Evolutionary conservation across 2,888 invertebrate species (phyloP).

Genomic region (Ochropleura plecta): DNA sequence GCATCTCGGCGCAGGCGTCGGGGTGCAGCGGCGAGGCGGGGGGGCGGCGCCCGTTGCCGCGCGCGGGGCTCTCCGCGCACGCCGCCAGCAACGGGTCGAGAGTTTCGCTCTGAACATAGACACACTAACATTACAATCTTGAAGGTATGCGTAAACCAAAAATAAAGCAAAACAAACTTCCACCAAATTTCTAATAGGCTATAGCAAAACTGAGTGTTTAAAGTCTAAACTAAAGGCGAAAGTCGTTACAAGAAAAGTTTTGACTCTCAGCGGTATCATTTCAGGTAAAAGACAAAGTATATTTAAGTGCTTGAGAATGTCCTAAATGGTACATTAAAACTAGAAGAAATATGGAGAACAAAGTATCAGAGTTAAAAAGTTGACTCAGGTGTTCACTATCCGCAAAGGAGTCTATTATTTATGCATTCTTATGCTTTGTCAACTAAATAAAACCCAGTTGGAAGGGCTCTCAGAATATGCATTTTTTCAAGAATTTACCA

Average conservation of each 20-base stretch:
- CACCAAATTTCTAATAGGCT: conserved; percentile 9
- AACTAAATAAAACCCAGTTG: conserved; percentile 14
- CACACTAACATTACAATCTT: background rate
- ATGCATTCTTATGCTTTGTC: conserved; percentile 30
- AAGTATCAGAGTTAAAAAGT: conserved; percentile 11
- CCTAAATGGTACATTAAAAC: background rate
- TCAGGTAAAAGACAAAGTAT: background rate
- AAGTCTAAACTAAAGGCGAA: background rate
- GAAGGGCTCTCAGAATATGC: conserved; percentile 31
- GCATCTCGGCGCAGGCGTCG: conserved; percentile 94
- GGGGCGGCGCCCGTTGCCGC: conserved; percentile 91
- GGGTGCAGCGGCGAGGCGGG: conserved; percentile 91
- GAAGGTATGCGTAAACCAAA: background rate
- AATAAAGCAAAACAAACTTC: conserved; percentile 2
- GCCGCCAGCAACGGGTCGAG: conserved; percentile 96
- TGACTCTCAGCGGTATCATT: background rate
- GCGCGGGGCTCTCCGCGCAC: conserved; percentile 90
- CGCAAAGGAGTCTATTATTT: conserved; percentile 20
- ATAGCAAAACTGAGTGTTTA: background rate
- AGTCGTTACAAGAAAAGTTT: background rate
- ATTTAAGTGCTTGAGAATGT: conserved; percentile 16
- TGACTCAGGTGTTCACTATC: conserved; percentile 24
- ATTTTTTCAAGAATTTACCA: no score
- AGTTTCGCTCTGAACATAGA: conserved; percentile 94
- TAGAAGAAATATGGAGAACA: background rate